Conservation (phyloP, 2,797 vertebrate genomes). For the Orestias chungarensis region DNA sequence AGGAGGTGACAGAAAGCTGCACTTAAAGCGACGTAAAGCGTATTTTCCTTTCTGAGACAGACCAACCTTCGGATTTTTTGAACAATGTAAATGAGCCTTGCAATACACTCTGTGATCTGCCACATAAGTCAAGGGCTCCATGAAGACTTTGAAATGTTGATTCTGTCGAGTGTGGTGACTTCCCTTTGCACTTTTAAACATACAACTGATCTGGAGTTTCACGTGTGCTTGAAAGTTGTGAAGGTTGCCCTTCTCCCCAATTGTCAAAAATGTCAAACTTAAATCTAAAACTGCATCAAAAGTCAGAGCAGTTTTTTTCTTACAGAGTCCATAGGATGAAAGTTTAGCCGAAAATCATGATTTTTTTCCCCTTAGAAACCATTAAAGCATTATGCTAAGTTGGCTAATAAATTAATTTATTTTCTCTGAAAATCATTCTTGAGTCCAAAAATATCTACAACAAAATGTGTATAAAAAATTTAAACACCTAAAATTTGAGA, state of each 20-base stretch:
- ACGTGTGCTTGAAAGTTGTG: constrained; percentile 84
- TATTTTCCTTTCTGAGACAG: constrained; percentile 64
- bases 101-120: constrained; percentile 82
- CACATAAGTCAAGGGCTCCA: constrained; percentile 79
- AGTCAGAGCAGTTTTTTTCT: constrained; percentile 58
- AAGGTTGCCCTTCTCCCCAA: constrained; percentile 80
- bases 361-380: constrained; percentile 15
- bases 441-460: not conserved
- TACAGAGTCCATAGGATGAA: constrained; percentile 65
- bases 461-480: not conserved
- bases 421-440: not conserved
- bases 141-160: constrained; percentile 88
- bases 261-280: constrained; percentile 83
- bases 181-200: constrained; percentile 80
- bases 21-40: constrained; percentile 64
- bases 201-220: constrained; percentile 84
- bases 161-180: constrained; percentile 79
- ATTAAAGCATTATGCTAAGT: constrained; percentile 37
- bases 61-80: constrained; percentile 74
- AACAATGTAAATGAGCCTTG: constrained; percentile 85
- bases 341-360: constrained; percentile 41
- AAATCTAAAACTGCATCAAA: constrained; percentile 80
- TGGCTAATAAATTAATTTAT: not conserved
- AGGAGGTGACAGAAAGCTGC: constrained; percentile 65
- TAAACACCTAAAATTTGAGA: not conserved